Evolutionary conservation across 2,888 invertebrate genomes (phyloP).

Genomic region (Cremastinae sp.): DNA sequence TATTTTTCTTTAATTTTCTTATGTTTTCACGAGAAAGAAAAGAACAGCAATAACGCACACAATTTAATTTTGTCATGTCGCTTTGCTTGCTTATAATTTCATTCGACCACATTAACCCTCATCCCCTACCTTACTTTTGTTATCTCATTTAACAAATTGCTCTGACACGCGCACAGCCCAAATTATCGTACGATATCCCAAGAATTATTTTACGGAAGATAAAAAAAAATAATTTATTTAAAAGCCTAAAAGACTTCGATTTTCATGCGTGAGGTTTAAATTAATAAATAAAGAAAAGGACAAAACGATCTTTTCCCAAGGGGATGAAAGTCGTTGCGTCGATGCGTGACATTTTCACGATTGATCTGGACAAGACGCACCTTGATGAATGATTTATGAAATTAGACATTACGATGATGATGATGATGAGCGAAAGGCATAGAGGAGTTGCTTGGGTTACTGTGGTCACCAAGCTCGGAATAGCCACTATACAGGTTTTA

Average conservation of each 20-base stretch:
- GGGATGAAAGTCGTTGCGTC: conserved; percentile 13
- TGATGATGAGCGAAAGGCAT: conserved; percentile 50
- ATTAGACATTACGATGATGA: conserved; percentile 43
- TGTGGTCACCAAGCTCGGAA: conserved; percentile 79
- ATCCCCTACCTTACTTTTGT: conserved; percentile 72
- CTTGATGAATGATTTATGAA: conserved; percentile 52
- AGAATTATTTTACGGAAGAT: conserved; percentile 21
- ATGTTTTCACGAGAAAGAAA: background rate
- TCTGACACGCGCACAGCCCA: conserved; percentile 58
- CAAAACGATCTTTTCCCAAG: conserved; percentile 16
- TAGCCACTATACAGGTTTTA: conserved; percentile 73
- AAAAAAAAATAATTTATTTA: conserved; percentile 16
- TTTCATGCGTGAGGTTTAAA: conserved; percentile 33
- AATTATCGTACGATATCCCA: conserved; percentile 47
- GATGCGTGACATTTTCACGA: background rate
- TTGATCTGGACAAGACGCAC: conserved; percentile 62
- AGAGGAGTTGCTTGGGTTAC: conserved; percentile 78
- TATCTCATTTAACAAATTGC: conserved; percentile 58
- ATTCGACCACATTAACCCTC: conserved; percentile 80
- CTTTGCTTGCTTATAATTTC: conserved; percentile 63
- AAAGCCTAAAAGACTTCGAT: conserved; percentile 20
- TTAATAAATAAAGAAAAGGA: conserved; percentile 30
- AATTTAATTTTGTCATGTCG: conserved; percentile 54
- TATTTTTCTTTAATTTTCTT: conserved; percentile 40
- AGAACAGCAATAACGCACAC: conserved; percentile 46